Conservation (phyloP, 2,888 invertebrate species). For the Leptura quadrifasciata region DNA sequence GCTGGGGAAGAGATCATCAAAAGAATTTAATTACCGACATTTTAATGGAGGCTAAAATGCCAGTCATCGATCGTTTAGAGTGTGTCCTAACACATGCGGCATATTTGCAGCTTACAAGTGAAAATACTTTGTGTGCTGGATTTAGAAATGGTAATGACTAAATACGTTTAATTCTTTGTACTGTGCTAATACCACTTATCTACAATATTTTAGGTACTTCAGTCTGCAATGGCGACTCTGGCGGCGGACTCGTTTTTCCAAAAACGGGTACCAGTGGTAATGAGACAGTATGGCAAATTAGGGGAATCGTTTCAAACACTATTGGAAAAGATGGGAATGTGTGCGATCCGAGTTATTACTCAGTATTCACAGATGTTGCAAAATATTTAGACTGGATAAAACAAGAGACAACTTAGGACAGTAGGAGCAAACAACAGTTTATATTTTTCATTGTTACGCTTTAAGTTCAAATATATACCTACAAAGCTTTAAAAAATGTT, state of each 20-base stretch:
- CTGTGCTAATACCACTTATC: too few species aligned
- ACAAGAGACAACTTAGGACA: background rate
- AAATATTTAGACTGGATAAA: constrained; percentile 72
- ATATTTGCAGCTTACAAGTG: constrained; percentile 76
- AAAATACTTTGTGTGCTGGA: constrained; percentile 75
- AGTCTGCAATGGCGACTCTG: constrained; percentile 75
- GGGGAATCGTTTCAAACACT: constrained; percentile 77
- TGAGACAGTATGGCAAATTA: constrained; percentile 66
- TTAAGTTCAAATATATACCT: background rate
- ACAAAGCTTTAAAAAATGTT: too few species aligned
- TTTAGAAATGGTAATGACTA: constrained; percentile 70
- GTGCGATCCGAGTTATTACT: constrained; percentile 79
- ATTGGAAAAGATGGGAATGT: constrained; percentile 77
- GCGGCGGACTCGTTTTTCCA: constrained; percentile 72
- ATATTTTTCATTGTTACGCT: too few species aligned
- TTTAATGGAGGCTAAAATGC: constrained; percentile 74
- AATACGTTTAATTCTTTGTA: too few species aligned
- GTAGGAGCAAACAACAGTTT: too few species aligned
- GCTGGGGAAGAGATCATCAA: constrained; percentile 68
- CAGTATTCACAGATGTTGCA: constrained; percentile 79
- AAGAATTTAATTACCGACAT: too few species aligned
- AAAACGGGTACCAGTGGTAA: constrained; percentile 59
- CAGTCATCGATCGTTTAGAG: constrained; percentile 77
- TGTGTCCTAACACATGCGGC: constrained; percentile 79
- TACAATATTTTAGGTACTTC: constrained; percentile 68